Evolutionary conservation across 2,797 vertebrate species (phyloP).

Genomic region (Hybognathus amarus): DNA sequence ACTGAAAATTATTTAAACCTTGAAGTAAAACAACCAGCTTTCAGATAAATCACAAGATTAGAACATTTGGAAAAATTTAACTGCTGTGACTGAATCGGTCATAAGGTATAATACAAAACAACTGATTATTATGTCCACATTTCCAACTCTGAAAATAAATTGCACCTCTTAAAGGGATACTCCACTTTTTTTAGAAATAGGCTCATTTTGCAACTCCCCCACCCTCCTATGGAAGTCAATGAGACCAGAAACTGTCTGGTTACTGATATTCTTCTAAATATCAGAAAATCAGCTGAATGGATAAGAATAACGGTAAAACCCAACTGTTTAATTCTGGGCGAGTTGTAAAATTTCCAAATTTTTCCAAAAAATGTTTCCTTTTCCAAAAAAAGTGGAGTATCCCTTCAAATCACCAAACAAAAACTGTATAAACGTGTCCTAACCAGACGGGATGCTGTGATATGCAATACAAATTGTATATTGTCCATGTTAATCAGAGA

Average conservation of each 20-base stretch:
- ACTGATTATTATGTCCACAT: neutral
- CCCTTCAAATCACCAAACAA: neutral
- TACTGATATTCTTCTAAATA: no score
- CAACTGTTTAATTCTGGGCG: no score
- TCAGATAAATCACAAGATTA: neutral
- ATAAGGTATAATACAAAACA: neutral
- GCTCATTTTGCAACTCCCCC: no score
- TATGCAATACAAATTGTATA: neutral
- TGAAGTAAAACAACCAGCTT: constrained; percentile 5
- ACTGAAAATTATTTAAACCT: neutral
- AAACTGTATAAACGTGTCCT: neutral
- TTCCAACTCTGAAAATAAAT: neutral
- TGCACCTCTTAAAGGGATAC: neutral
- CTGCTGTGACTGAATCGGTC: neutral
- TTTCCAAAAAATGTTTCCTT: no score
- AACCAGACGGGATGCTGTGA: neutral
- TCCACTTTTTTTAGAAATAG: no score
- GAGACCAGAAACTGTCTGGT: no score
- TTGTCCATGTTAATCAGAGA: neutral
- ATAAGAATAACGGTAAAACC: no score
- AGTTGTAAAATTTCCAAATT: no score
- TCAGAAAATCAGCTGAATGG: no score
- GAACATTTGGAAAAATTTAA: neutral
- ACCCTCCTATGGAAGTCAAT: no score
- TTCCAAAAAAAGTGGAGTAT: no score